phyloP scores from a whole-genome alignment of 2,888 invertebrate species.

The Drosophila paranaensis region DNA sequence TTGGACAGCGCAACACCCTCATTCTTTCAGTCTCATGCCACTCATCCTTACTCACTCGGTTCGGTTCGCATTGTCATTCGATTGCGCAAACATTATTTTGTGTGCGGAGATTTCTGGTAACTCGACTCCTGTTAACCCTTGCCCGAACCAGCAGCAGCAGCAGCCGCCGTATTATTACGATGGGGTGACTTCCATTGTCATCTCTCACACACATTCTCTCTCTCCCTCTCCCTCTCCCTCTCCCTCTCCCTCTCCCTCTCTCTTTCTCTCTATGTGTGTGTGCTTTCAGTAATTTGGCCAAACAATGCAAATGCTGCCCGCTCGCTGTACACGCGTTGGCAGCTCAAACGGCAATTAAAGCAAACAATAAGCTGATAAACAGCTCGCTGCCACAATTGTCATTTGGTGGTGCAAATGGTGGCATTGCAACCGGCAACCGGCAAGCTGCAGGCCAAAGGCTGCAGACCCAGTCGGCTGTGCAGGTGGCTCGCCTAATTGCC shows the following conservation, averaged over 20 bases:
- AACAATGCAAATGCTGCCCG: constrained; percentile 59
- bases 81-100: constrained; percentile 75
- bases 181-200: constrained; percentile 63
- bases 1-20: constrained; percentile 37
- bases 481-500: constrained; percentile 10
- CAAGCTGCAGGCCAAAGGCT: constrained; percentile 14
- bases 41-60: neutral
- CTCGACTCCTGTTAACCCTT: constrained; percentile 68
- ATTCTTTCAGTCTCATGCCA: constrained; percentile 22
- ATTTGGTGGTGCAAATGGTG: constrained; percentile 31
- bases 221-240: neutral
- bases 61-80: constrained; percentile 64
- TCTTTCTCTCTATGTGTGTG: constrained; percentile 11
- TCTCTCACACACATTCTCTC: neutral
- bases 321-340: constrained; percentile 47
- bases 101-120: constrained; percentile 64
- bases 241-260: neutral
- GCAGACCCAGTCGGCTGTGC: constrained; percentile 1
- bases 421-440: constrained; percentile 11
- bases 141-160: constrained; percentile 39
- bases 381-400: constrained; percentile 47
- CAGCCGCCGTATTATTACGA: constrained; percentile 37
- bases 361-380: constrained; percentile 75
- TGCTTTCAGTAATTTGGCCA: constrained; percentile 63
- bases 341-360: constrained; percentile 73